Conservation (phyloP, 1,140 invertebrate species). For the Heterodera carotae region DNA sequence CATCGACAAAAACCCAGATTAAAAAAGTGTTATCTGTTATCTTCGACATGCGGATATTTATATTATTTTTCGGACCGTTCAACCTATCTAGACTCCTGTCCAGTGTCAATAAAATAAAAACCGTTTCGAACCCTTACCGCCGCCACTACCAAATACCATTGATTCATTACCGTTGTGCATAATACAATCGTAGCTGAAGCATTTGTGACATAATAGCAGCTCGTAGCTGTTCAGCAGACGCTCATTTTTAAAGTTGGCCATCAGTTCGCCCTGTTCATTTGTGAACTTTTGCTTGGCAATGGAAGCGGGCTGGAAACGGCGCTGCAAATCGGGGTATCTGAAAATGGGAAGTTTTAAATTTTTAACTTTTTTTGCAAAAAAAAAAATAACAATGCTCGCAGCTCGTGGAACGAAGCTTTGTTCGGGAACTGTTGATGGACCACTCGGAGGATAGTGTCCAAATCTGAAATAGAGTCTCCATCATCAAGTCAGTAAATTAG, state of each 20-base stretch:
- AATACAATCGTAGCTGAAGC: constrained; percentile 48
- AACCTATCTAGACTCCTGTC: too few species aligned
- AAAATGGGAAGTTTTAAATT: neutral
- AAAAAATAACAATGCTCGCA: constrained; percentile 27
- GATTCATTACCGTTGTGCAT: constrained; percentile 53
- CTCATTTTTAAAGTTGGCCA: constrained; percentile 41
- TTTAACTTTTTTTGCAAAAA: constrained; percentile 7
- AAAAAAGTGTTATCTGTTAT: constrained; percentile 5
- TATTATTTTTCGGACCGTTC: neutral
- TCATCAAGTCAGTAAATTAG: neutral
- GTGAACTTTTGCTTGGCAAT: constrained; percentile 40
- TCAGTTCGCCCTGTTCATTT: constrained; percentile 45
- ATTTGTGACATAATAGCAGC: constrained; percentile 46
- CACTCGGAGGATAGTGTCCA: constrained; percentile 35
- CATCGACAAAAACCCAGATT: too few species aligned
- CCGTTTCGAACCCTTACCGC: too few species aligned
- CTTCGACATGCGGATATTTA: too few species aligned
- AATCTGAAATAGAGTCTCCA: constrained; percentile 16
- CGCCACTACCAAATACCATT: too few species aligned
- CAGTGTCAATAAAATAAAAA: too few species aligned
- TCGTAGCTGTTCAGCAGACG: constrained; percentile 51
- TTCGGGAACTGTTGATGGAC: constrained; percentile 50
- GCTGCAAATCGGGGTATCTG: constrained; percentile 48
- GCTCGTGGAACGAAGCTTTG: constrained; percentile 40
- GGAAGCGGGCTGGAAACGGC: constrained; percentile 48